phyloP scores from a whole-genome alignment of 2,113 vertebrate species.

The Antechinus stuartii region DNA sequence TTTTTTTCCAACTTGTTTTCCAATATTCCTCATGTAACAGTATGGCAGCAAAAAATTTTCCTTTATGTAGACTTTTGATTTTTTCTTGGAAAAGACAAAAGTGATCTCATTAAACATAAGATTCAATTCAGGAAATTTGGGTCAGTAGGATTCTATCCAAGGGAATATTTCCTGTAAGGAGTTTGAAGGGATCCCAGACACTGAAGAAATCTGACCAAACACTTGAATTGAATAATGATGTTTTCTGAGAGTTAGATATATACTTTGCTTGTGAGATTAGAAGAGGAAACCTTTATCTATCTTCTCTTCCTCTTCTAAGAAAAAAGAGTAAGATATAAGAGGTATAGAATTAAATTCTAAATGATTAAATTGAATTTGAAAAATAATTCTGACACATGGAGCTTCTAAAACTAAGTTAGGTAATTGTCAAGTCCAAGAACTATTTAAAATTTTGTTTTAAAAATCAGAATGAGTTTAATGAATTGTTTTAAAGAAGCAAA shows the following conservation, averaged over 20 bases:
- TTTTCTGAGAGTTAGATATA: neutral
- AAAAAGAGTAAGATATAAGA: neutral
- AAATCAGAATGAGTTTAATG: neutral
- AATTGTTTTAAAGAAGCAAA: neutral
- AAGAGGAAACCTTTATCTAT: neutral
- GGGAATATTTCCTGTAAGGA: neutral
- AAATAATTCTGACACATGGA: neutral
- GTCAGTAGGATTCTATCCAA: neutral
- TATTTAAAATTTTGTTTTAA: conserved; percentile 5
- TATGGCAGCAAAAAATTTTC: neutral
- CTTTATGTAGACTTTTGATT: neutral
- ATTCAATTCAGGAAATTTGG: neutral
- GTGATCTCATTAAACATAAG: neutral
- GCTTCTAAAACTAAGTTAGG: conserved; percentile 20
- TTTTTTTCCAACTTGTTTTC: neutral
- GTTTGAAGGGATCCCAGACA: neutral
- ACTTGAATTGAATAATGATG: neutral
- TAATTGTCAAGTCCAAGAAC: neutral
- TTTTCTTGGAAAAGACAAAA: neutral
- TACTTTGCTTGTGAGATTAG: neutral
- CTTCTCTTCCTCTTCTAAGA: neutral
- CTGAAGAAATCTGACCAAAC: neutral
- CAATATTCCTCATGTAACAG: neutral
- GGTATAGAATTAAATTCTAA: neutral
- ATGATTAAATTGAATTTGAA: neutral